Percentiles rank a stretch among this genome's conserved stretches.
Evolutionary conservation across 2,113 vertebrate genomes (phyloP).

Genomic region (Chionomys nivalis): DNA sequence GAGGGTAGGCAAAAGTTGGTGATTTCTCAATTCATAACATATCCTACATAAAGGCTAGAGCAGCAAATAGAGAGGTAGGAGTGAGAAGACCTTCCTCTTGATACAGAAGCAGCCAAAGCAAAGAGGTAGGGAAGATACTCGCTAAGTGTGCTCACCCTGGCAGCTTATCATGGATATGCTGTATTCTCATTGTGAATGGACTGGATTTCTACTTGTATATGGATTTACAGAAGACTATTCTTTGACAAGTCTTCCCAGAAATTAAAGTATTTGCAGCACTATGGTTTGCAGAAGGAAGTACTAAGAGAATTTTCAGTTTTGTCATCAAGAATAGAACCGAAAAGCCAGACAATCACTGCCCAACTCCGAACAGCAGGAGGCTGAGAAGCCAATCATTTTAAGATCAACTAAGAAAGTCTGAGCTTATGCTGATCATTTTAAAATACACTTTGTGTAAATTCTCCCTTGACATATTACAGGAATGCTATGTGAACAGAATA

Average conservation of each 20-base stretch:
- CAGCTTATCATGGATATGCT: not conserved
- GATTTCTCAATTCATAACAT: not conserved
- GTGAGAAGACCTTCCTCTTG: not conserved
- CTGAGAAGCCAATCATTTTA: not conserved
- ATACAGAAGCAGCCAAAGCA: not conserved
- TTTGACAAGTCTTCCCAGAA: not conserved
- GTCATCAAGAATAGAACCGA: not conserved
- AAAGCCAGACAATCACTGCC: not conserved
- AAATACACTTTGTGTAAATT: not conserved
- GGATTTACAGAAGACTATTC: not conserved
- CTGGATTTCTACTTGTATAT: not conserved
- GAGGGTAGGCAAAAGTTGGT: no score
- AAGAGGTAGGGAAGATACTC: not conserved
- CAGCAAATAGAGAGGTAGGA: not conserved
- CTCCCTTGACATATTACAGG: no score
- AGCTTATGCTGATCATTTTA: not conserved
- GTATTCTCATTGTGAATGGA: not conserved
- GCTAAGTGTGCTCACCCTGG: not conserved
- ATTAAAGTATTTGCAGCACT: not conserved
- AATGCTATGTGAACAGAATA: not conserved
- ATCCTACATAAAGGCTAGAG: not conserved
- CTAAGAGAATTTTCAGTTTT: not conserved
- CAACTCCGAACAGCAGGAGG: not conserved
- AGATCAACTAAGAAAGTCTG: not conserved
- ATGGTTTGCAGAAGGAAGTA: not conserved